phyloP scores from a whole-genome alignment of 2,113 vertebrate genomes.

The Mus spicilegus region DNA sequence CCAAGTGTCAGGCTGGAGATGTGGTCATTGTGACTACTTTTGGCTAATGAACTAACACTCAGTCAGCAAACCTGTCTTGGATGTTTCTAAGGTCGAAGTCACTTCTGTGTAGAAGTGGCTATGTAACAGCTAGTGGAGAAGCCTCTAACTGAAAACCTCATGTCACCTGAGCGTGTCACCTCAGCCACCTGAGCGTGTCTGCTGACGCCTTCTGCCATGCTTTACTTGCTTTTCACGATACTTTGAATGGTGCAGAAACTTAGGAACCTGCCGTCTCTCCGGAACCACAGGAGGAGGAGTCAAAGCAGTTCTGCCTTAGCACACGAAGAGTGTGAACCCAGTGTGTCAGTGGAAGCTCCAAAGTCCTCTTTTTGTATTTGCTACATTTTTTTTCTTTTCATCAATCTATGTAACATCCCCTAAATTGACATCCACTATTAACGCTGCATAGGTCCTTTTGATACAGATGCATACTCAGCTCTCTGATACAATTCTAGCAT shows the following conservation, averaged over 20 bases:
- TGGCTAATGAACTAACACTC: conserved; percentile 25
- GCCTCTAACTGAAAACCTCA: not conserved
- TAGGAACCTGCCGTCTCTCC: not conserved
- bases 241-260: not conserved
- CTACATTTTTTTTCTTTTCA: not conserved
- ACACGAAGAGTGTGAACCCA: not conserved
- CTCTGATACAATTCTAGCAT: not conserved
- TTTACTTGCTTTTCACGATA: not conserved
- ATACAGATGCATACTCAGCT: not conserved
- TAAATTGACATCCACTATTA: not conserved
- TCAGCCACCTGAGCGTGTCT: not conserved
- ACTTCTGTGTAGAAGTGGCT: not conserved
- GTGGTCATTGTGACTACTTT: conserved; percentile 28
- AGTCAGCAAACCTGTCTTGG: conserved; percentile 53
- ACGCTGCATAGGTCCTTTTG: not conserved
- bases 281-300: not conserved
- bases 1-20: conserved; percentile 28
- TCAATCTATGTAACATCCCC: not conserved
- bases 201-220: not conserved
- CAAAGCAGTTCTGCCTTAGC: not conserved
- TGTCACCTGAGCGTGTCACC: not conserved
- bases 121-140: not conserved
- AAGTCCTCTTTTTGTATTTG: not conserved
- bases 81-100: not conserved
- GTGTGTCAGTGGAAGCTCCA: not conserved